Evolutionary conservation across 2,113 vertebrate genomes (phyloP), one percentile per base, ranked within the genome.

Genomic region (Theristicus caerulescens): DNA sequence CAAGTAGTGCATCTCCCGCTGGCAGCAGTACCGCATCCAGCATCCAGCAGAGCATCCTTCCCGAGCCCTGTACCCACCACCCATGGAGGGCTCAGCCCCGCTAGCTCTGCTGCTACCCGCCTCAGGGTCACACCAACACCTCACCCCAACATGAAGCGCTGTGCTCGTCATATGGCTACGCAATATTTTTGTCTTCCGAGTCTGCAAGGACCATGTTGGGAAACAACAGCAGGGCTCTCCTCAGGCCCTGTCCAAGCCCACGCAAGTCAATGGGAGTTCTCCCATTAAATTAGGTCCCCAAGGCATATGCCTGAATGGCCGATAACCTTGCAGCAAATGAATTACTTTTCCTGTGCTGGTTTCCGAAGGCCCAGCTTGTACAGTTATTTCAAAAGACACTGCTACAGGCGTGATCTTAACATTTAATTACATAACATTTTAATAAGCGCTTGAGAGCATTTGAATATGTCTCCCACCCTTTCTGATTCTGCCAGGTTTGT

Each of bases 371-470:
- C 54, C 58, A 83, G 72, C 62, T 87, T 86, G 65, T 16, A 38
- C 52, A 82, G 89, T 46, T 89, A 73, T 96, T 97, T 95, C 84
- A 88, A 91, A 97, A 93, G 94, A 87, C 40, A 65, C 71, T 78
- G 91, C 94, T 96, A 91, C 65, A 86, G 93, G 97, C 74, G 2
- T 86, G 87, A 94, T 95, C 91, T 93, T 95, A 95, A 85, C 94
- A 77, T 91, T 94, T 94, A 96, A 96, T 97, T 96, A 90, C 87
- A 54, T 82, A 96, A 97, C 87, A 82, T 94, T 89, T 96, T 96
- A 93, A 94, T 93, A 94, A 93, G 74, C 2, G 2, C 74, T 96
- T 11, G 16, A 88, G 79, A 95, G 55, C 59, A 49, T 83, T 65
- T 86, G 67, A 42, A 54, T 72, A n/a, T 57, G 12, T 91, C 91